Evolutionary conservation across 1,140 invertebrate genomes (phyloP).

Genomic region (Cyclina sinensis): DNA sequence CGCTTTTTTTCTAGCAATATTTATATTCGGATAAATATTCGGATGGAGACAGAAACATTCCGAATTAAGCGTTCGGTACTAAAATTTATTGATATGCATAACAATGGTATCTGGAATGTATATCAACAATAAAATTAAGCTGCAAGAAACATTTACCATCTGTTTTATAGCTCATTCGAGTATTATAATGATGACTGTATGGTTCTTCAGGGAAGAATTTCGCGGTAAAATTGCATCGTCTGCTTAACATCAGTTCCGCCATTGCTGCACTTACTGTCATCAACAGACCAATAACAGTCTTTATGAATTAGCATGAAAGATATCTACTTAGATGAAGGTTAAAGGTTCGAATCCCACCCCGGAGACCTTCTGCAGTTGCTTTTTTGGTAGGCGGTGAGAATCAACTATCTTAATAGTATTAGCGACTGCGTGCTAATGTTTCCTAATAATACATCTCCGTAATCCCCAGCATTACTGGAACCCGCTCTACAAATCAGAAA

Average conservation of each 20-base stretch:
- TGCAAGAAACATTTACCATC: not conserved
- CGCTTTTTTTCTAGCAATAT: too few species aligned
- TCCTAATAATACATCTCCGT: too few species aligned
- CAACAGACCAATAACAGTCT: not conserved
- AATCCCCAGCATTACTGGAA: too few species aligned
- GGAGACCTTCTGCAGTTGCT: too few species aligned
- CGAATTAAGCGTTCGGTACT: not conserved
- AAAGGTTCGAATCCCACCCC: too few species aligned
- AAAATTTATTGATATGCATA: not conserved
- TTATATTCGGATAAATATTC: too few species aligned
- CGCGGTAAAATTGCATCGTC: not conserved
- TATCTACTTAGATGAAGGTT: too few species aligned
- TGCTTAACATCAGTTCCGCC: not conserved
- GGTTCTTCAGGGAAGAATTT: not conserved
- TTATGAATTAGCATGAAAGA: too few species aligned
- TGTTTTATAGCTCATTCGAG: conserved; percentile 22
- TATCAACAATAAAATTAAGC: not conserved
- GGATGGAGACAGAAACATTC: not conserved
- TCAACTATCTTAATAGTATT: too few species aligned
- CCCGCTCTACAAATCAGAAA: too few species aligned
- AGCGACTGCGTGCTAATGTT: too few species aligned
- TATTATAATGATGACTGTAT: not conserved
- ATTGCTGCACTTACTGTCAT: not conserved
- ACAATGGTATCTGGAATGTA: conserved; percentile 7
- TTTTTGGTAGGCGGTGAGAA: too few species aligned